These are phyloP conservation scores for Pomacea canaliculata DNA, from an alignment of 2,888 invertebrate genomes.

Conservation along the genomic window DNA sequence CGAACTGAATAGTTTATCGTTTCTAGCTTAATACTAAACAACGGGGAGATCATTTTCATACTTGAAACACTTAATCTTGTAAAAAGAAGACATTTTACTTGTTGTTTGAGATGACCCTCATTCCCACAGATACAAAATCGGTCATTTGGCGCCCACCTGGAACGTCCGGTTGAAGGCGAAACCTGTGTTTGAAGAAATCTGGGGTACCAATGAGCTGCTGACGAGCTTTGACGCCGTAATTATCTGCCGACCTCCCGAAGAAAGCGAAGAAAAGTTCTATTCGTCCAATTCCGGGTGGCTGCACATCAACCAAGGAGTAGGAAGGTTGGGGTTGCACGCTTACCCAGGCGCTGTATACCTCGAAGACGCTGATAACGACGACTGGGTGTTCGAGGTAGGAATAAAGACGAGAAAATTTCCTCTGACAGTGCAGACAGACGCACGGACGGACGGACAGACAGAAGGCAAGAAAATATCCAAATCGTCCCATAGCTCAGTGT, in stretches of 20 bases:
- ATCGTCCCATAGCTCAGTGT: neutral
- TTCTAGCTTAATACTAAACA: no score
- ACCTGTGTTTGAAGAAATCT: conserved; percentile 53
- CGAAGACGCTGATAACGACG: conserved; percentile 43
- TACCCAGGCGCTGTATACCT: conserved; percentile 49
- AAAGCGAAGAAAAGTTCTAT: conserved; percentile 43
- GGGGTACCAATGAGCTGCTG: conserved; percentile 58
- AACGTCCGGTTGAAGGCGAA: conserved; percentile 48
- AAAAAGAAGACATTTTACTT: no score
- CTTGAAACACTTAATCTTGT: no score
- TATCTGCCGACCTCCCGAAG: conserved; percentile 60
- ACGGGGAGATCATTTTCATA: no score
- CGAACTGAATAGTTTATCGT: no score
- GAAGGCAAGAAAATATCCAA: neutral
- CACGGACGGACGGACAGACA: no score
- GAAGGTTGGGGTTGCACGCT: conserved; percentile 54
- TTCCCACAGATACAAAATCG: conserved; percentile 54
- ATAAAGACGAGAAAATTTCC: conserved; percentile 35
- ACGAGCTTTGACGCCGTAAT: conserved; percentile 62
- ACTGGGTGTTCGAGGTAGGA: conserved; percentile 44
- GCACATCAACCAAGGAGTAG: conserved; percentile 55
- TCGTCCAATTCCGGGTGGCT: conserved; percentile 44
- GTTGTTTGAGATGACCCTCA: neutral
- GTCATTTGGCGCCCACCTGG: conserved; percentile 56
- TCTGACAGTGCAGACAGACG: conserved; percentile 23